phyloP scores from a whole-genome alignment of 1,140 invertebrate species.

The Piezodorus guildinii region DNA sequence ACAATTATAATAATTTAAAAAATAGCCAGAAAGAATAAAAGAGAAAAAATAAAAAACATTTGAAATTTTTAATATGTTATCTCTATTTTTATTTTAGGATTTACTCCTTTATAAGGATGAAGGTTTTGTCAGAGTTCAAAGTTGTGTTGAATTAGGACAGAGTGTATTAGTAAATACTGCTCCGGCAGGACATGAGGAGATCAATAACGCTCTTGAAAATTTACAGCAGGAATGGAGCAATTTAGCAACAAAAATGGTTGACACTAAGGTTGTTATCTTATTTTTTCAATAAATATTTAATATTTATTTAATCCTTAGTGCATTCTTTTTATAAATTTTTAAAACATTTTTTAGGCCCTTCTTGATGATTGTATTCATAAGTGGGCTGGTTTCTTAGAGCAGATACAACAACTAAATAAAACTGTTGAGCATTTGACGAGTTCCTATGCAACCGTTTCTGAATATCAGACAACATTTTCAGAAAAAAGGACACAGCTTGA shows the following conservation, averaged over 20 bases:
- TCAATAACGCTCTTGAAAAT: slow-evolving; percentile 68
- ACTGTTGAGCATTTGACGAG: slow-evolving; percentile 65
- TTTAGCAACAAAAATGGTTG: slow-evolving; percentile 75
- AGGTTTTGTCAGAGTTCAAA: slow-evolving; percentile 75
- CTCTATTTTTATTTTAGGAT: too few species aligned
- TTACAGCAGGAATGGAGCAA: slow-evolving; percentile 84
- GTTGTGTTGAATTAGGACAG: slow-evolving; percentile 77
- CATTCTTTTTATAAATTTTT: background rate
- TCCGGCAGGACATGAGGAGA: slow-evolving; percentile 69
- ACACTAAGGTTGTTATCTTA: slow-evolving; percentile 49
- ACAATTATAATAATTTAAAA: too few species aligned
- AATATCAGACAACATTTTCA: slow-evolving; percentile 56
- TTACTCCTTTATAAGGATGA: slow-evolving; percentile 80
- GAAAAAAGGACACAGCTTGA: slow-evolving; percentile 79
- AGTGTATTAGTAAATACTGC: slow-evolving; percentile 87
- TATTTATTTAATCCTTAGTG: background rate
- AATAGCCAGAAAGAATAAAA: too few species aligned
- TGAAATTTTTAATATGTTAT: too few species aligned
- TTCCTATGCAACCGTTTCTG: slow-evolving; percentile 56
- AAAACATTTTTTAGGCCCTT: slow-evolving; percentile 38
- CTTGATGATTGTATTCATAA: slow-evolving; percentile 82
- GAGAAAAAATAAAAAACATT: too few species aligned
- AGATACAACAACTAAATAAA: slow-evolving; percentile 74
- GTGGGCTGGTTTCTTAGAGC: slow-evolving; percentile 78
- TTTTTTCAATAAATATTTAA: background rate